Percentiles rank a stretch among this genome's conserved stretches.
Conservation (phyloP, 2,888 invertebrate species). For the Nemotelus nigrinus region DNA sequence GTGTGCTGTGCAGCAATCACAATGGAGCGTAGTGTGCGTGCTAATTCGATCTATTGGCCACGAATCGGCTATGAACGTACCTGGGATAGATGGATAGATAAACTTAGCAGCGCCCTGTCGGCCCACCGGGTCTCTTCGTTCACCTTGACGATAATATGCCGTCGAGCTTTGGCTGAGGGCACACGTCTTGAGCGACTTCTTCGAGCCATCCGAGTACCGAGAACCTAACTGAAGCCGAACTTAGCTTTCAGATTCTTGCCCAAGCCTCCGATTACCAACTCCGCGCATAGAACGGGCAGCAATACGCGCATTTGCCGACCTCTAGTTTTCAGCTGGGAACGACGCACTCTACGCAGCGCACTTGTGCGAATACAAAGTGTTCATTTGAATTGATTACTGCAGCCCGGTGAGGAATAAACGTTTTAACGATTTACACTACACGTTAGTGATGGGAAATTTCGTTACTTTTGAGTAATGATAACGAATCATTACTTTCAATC, state of each 20-base stretch:
- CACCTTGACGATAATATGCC: constrained; percentile 8
- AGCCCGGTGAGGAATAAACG: background rate
- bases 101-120: background rate
- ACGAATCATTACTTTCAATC: too few species aligned
- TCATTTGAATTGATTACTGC: background rate
- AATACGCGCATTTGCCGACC: background rate
- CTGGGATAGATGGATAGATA: background rate
- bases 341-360: background rate
- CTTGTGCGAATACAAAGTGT: constrained; percentile 21
- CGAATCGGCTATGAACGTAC: constrained; percentile 19
- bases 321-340: background rate
- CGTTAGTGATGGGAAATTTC: too few species aligned
- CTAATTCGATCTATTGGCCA: constrained; percentile 17
- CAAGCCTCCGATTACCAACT: too few species aligned
- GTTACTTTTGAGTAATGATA: too few species aligned
- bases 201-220: background rate
- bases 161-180: constrained; percentile 35
- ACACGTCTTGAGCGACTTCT: constrained; percentile 10
- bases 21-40: background rate
- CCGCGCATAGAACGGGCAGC: background rate
- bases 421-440: too few species aligned
- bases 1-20: background rate
- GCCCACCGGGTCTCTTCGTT: background rate
- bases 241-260: too few species aligned
- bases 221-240: too few species aligned